These are phyloP conservation scores for Hycleus phaleratus DNA, from an alignment of 1,140 invertebrate genomes.

Conservation along the genomic window DNA sequence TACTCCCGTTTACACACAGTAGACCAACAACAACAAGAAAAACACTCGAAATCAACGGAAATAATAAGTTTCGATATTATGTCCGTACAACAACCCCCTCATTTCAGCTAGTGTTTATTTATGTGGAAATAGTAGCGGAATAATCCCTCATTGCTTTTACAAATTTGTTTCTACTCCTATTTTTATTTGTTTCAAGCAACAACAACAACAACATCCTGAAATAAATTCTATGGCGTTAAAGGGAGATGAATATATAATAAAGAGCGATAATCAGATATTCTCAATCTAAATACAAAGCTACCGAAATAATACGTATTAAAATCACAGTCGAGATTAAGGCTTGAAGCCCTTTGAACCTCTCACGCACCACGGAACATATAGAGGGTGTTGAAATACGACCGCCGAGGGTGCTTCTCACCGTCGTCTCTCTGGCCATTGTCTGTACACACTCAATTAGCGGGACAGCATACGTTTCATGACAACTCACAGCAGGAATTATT, in stretches of 20 bases:
- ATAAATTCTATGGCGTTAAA: not conserved
- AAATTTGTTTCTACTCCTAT: no score
- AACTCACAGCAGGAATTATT: not conserved
- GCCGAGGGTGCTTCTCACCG: constrained; percentile 17
- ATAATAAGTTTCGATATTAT: no score
- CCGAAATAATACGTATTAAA: constrained; percentile 40
- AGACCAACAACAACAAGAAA: not conserved
- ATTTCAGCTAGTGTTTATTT: not conserved
- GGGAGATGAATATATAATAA: not conserved
- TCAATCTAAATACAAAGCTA: constrained; percentile 31
- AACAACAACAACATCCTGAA: no score
- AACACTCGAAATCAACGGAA: no score
- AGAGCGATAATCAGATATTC: constrained; percentile 34
- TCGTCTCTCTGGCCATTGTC: constrained; percentile 20
- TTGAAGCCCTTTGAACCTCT: constrained; percentile 36
- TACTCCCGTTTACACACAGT: constrained; percentile 9
- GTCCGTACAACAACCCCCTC: not conserved
- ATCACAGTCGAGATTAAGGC: constrained; percentile 35
- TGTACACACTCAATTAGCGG: constrained; percentile 30
- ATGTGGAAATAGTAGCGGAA: constrained; percentile 3
- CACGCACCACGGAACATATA: constrained; percentile 27
- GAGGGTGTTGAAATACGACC: constrained; percentile 29
- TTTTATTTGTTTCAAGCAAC: no score
- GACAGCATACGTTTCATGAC: constrained; percentile 25
- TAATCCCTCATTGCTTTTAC: no score